Percentiles rank a stretch among this genome's conserved stretches.
Evolutionary conservation across 2,797 vertebrate species (phyloP).

Genomic region (Muscicapa striata): DNA sequence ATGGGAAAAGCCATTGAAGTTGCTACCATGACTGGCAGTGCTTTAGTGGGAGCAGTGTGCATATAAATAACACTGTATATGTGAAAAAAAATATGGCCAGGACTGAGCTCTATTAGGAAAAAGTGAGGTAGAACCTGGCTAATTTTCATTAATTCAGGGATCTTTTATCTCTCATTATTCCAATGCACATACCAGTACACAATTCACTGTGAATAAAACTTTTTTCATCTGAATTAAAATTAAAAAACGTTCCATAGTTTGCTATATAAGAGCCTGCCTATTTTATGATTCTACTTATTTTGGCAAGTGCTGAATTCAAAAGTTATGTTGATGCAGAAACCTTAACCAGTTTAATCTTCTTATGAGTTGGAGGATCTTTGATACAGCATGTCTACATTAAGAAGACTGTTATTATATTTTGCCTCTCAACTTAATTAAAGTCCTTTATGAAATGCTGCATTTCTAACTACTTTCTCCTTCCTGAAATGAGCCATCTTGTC

Average conservation of each 20-base stretch:
- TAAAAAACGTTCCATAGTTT: not conserved
- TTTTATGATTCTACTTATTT: not conserved
- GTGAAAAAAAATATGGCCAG: not conserved
- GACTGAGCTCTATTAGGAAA: not conserved
- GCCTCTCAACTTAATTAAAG: slow-evolving; percentile 42
- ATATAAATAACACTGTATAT: not conserved
- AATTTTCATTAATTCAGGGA: not conserved
- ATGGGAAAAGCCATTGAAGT: not conserved
- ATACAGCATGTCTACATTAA: slow-evolving; percentile 1
- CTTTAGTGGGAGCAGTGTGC: not conserved
- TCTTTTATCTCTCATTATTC: not conserved
- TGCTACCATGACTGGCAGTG: not conserved
- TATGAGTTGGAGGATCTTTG: not conserved
- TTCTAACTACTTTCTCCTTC: slow-evolving; percentile 29
- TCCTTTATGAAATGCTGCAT: slow-evolving; percentile 41
- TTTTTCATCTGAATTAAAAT: not conserved
- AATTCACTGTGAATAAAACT: not conserved
- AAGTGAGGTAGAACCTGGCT: not conserved
- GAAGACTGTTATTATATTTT: slow-evolving; percentile 36
- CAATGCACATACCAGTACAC: not conserved
- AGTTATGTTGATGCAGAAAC: not conserved
- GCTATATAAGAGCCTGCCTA: not conserved
- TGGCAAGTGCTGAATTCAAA: not conserved
- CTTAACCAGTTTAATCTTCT: not conserved
- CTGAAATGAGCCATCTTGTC: slow-evolving; percentile 52